Evolutionary conservation across 2,888 invertebrate species (phyloP).

Genomic region (Troides oblongomaculatus): DNA sequence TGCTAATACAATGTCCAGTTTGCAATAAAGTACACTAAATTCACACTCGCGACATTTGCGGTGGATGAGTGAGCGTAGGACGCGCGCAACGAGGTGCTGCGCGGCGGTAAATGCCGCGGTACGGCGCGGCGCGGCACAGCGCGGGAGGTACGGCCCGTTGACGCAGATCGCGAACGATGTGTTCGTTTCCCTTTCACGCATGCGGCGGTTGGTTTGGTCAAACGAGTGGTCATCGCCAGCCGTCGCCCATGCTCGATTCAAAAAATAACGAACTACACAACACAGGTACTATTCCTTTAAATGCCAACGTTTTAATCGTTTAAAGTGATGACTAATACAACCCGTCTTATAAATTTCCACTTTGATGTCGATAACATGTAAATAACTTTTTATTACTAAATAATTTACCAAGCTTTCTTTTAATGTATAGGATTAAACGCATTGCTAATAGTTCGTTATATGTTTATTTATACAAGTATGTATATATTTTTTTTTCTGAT

Average conservation of each 20-base stretch:
- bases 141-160: slow-evolving; percentile 58
- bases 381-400: too few species aligned
- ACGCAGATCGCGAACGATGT: slow-evolving; percentile 44
- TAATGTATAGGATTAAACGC: too few species aligned
- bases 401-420: too few species aligned
- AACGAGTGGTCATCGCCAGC: slow-evolving; percentile 55
- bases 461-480: too few species aligned
- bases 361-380: too few species aligned
- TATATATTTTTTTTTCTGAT: too few species aligned
- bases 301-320: slow-evolving; percentile 28
- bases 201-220: slow-evolving; percentile 37
- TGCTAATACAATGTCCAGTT: slow-evolving; percentile 51
- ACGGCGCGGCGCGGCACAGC: slow-evolving; percentile 46
- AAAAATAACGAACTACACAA: slow-evolving; percentile 45
- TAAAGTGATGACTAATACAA: neutral
- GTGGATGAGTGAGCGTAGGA: slow-evolving; percentile 34
- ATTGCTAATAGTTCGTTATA: too few species aligned
- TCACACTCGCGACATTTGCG: slow-evolving; percentile 59
- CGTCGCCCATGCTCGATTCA: slow-evolving; percentile 55
- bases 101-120: slow-evolving; percentile 64
- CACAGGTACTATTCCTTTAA: slow-evolving; percentile 28
- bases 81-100: slow-evolving; percentile 55
- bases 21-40: slow-evolving; percentile 51
- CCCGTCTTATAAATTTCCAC: too few species aligned
- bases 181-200: slow-evolving; percentile 56